Percentiles rank a stretch among this genome's conserved stretches.
Evolutionary conservation across 2,113 vertebrate species (phyloP).

Genomic region (Hydrochoerus hydrochaeris): DNA sequence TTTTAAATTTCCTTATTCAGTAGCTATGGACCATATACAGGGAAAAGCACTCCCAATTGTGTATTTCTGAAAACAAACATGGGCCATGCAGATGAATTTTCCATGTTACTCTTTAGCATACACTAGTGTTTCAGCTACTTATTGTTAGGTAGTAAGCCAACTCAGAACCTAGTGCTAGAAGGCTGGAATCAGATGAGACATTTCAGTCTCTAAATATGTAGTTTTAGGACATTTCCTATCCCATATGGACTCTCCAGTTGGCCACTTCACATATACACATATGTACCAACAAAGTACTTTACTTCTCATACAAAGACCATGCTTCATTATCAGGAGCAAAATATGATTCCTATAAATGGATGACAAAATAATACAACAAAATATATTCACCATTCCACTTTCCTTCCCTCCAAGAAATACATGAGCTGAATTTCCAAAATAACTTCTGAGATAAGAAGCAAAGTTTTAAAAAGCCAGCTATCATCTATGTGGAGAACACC

Average conservation of each 20-base stretch:
- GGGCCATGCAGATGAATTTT: constrained; percentile 91
- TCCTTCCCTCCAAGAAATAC: not conserved
- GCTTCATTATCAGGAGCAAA: not conserved
- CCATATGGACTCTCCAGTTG: not conserved
- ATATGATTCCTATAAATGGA: not conserved
- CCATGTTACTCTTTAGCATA: constrained; percentile 91
- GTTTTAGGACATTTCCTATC: not conserved
- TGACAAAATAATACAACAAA: not conserved
- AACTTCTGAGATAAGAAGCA: not conserved
- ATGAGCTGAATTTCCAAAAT: constrained; percentile 29
- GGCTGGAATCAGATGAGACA: not conserved
- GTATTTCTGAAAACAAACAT: constrained; percentile 89
- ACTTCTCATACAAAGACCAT: not conserved
- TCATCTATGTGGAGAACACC: not conserved
- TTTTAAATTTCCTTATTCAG: constrained; percentile 90
- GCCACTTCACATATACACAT: not conserved
- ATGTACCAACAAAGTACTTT: not conserved
- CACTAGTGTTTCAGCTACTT: constrained; percentile 71
- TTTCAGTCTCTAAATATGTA: not conserved
- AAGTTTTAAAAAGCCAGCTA: constrained; percentile 26
- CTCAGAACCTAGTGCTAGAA: not conserved
- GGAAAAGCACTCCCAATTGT: constrained; percentile 87
- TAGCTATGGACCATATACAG: constrained; percentile 90
- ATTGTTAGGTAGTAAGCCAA: not conserved
- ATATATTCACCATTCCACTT: not conserved